A percentile compares a stretch with the other conserved stretches of the same genome.
Evolutionary conservation across 2,888 invertebrate genomes (phyloP).

Genomic region (Drosophila monieri): DNA sequence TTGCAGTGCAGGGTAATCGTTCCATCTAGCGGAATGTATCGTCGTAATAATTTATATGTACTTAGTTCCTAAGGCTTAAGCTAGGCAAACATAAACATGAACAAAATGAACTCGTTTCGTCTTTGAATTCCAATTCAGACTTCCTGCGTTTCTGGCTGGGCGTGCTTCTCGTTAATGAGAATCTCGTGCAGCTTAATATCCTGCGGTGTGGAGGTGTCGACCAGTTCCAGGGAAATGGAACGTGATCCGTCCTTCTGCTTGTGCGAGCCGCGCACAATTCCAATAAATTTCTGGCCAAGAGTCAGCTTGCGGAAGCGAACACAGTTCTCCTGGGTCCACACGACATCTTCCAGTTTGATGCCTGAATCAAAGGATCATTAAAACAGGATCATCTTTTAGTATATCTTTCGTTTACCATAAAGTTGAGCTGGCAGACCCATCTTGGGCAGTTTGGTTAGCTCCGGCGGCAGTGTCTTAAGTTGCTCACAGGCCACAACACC

Average conservation of each 20-base stretch:
- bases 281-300: constrained; percentile 88
- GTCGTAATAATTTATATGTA: constrained; percentile 34
- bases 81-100: constrained; percentile 48
- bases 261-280: constrained; percentile 87
- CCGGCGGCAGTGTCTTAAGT: constrained; percentile 85
- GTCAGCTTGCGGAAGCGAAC: constrained; percentile 89
- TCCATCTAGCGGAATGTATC: constrained; percentile 38
- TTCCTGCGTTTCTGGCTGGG: constrained; percentile 66
- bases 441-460: constrained; percentile 87
- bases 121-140: constrained; percentile 23
- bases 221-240: constrained; percentile 87
- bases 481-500: constrained; percentile 85
- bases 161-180: constrained; percentile 87
- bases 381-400: no score
- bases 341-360: constrained; percentile 84
- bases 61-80: constrained; percentile 32
- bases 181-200: constrained; percentile 88
- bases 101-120: constrained; percentile 37
- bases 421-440: constrained; percentile 88
- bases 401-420: constrained; percentile 83
- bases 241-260: constrained; percentile 87
- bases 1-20: constrained; percentile 46
- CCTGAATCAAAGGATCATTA: constrained; percentile 77
- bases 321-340: constrained; percentile 87
- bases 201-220: constrained; percentile 88